Percentiles rank a stretch among this genome's conserved stretches.
Evolutionary conservation across 2,888 invertebrate species (phyloP).

Genomic region (Eupithecia subumbrata): DNA sequence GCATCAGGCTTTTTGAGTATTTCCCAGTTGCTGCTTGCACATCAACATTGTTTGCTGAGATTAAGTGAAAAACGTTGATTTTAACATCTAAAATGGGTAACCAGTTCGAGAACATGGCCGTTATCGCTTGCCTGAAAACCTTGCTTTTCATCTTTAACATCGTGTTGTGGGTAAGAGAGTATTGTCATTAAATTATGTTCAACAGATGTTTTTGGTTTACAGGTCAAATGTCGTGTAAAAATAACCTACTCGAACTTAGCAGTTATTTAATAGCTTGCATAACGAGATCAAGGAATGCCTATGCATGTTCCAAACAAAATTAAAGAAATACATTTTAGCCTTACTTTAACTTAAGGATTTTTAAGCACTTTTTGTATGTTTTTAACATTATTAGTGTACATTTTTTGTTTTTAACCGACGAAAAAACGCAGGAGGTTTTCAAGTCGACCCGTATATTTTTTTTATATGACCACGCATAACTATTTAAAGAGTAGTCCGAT

Average conservation of each 20-base stretch:
- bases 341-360: too few relatives aligned
- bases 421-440: too few relatives aligned
- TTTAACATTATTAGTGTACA: too few relatives aligned
- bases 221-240: not conserved
- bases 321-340: too few relatives aligned
- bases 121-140: slow-evolving; percentile 90
- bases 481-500: too few relatives aligned
- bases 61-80: slow-evolving; percentile 18
- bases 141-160: slow-evolving; percentile 91
- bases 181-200: slow-evolving; percentile 42
- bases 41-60: slow-evolving; percentile 26
- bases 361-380: too few relatives aligned
- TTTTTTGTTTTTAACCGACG: too few relatives aligned
- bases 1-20: slow-evolving; percentile 43
- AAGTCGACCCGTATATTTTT: too few relatives aligned
- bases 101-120: slow-evolving; percentile 88
- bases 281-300: too few relatives aligned
- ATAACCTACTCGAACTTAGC: not conserved
- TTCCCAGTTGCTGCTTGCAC: slow-evolving; percentile 34
- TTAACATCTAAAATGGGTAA: slow-evolving; percentile 83
- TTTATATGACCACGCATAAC: too few relatives aligned
- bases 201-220: slow-evolving; percentile 39
- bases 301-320: too few relatives aligned
- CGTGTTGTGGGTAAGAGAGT: slow-evolving; percentile 89
- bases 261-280: too few relatives aligned